These are phyloP conservation scores for Andrena marginata DNA, from an alignment of 2,888 invertebrate genomes.

Conservation along the genomic window DNA sequence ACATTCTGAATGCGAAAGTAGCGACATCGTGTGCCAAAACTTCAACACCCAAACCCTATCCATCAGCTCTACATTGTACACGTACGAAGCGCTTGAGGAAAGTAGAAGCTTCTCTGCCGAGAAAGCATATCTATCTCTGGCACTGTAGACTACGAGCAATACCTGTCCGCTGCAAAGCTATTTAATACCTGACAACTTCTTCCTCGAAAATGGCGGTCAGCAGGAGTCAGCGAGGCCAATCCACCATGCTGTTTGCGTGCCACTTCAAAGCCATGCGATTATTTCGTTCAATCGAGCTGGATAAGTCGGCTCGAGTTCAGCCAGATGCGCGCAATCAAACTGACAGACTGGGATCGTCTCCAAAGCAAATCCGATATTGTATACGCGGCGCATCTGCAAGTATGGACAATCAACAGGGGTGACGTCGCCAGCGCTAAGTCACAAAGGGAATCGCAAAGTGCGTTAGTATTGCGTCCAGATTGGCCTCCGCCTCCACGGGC, in stretches of 20 bases:
- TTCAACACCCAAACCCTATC: too few relatives aligned
- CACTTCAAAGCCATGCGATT: conserved; percentile 15
- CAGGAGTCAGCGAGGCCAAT: not conserved
- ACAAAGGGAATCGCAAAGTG: conserved; percentile 78
- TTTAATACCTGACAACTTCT: too few relatives aligned
- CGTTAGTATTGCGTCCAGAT: conserved; percentile 67
- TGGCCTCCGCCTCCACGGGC: conserved; percentile 39
- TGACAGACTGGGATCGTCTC: conserved; percentile 57
- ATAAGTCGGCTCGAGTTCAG: conserved; percentile 45
- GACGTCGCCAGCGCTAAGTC: conserved; percentile 65
- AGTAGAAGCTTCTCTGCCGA: too few relatives aligned
- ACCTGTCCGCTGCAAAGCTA: too few relatives aligned
- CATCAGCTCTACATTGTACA: too few relatives aligned
- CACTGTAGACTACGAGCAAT: too few relatives aligned
- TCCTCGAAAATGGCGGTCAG: too few relatives aligned
- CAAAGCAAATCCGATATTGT: conserved; percentile 59
- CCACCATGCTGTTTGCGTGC: not conserved
- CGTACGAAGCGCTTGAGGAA: too few relatives aligned
- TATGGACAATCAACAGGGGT: conserved; percentile 67
- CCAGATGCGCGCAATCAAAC: conserved; percentile 65
- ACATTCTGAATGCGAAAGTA: too few relatives aligned
- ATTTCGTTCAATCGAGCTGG: conserved; percentile 6
- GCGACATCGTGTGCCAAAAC: too few relatives aligned
- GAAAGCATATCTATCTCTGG: too few relatives aligned
- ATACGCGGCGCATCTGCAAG: conserved; percentile 37